Evolutionary conservation across 2,888 invertebrate species (phyloP), one percentile per base, ranked within the genome.

Genomic region (Macaria notata): DNA sequence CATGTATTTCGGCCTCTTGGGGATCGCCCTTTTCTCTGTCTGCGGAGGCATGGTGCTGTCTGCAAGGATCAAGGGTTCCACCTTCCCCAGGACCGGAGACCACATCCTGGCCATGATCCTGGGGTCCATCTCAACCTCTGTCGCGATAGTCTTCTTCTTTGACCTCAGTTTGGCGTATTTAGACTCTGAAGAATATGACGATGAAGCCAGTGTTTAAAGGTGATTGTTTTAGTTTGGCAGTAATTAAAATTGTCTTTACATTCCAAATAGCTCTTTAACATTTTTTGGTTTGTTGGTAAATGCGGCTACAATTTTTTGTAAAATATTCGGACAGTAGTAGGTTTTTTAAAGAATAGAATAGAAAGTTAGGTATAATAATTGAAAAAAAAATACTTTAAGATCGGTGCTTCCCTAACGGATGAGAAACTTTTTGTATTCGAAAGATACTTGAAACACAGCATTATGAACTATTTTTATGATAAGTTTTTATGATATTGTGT

Each of bases 101-200:
- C 55, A 68, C 46, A 78, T 69, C 3, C 68, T 72, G 9, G 84
- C 86, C 1, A 47, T 85, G 31, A 58, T 84, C 4, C 61, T 69
- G 7, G 86, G 83, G 1, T 78, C 83, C 1, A 47, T 88, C 46
- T 78, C 88, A 0, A 58, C 86, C 7, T 46, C 82, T 19, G 83
- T 79, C 47, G 85, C 86, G 6, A 51, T 84, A 41, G 68, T 90
- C 54, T 83, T 90, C 81, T 75, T 89, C 39, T 82, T 88, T 56
- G 90, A 91, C 66, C 66, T 89, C 62, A 83, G 79, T 60, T 72
- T 90, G 65, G 90, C 90, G 7, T 90, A 88, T 64, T 70, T 90
- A 77, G 88, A 90, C 72, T 88, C 88, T 6, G 90, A 90, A 59
- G 89, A 88, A 69, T 86, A 76, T 61, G 88, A 89, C 48, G 89